Conservation (phyloP, 2,113 vertebrate species). For the Tautogolabrus adspersus region DNA sequence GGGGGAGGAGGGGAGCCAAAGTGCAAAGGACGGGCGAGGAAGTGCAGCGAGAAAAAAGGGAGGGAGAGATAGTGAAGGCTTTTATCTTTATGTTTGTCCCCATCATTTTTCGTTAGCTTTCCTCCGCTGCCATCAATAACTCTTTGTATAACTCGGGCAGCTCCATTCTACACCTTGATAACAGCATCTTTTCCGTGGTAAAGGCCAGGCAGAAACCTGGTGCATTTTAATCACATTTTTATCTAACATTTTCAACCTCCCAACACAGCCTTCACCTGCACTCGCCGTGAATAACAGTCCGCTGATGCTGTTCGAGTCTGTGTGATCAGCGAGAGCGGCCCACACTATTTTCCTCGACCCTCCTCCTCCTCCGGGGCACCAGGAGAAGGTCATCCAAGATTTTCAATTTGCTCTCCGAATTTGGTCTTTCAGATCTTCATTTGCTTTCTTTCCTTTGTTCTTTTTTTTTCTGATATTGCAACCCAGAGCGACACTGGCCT, state of each 20-base stretch:
- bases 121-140: constrained; percentile 66
- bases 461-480: constrained; percentile 44
- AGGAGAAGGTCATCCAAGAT: constrained; percentile 56
- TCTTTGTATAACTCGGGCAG: constrained; percentile 57
- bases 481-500: constrained; percentile 40
- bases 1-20: constrained; percentile 15
- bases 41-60: not conserved
- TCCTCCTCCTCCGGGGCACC: constrained; percentile 36
- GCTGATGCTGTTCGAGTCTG: constrained; percentile 27
- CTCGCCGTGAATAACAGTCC: constrained; percentile 25
- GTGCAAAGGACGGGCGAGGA: constrained; percentile 8
- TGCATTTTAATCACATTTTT: constrained; percentile 72
- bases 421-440: constrained; percentile 61
- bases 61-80: constrained; percentile 32
- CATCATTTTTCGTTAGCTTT: constrained; percentile 52
- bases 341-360: constrained; percentile 37
- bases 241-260: constrained; percentile 49
- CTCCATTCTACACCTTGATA: constrained; percentile 47
- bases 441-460: constrained; percentile 45
- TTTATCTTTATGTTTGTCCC: constrained; percentile 73
- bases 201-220: constrained; percentile 48
- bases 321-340: constrained; percentile 27
- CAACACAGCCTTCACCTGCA: not conserved
- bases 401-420: constrained; percentile 62
- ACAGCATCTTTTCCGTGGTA: constrained; percentile 57